phyloP scores from a whole-genome alignment of 2,113 vertebrate species.

The Nesogale talazaci region DNA sequence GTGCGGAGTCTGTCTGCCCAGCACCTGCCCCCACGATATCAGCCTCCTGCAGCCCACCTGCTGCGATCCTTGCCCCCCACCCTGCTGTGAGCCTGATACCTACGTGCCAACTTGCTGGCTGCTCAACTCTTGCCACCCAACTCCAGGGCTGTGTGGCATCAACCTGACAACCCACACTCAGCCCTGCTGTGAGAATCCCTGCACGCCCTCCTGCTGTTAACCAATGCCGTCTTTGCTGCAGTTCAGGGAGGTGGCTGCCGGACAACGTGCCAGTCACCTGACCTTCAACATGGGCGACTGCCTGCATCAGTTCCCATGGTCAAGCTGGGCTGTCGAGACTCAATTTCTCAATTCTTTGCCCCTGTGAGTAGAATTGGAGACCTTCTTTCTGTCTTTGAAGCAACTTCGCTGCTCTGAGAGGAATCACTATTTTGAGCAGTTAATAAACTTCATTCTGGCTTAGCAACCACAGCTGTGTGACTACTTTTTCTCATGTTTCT shows the following conservation, averaged over 20 bases:
- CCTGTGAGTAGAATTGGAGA: background rate
- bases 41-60: conserved; percentile 79
- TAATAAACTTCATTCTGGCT: conserved; percentile 79
- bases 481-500: conserved; percentile 4
- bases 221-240: background rate
- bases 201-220: conserved; percentile 74
- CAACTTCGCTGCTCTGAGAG: conserved; percentile 22
- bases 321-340: too few species aligned
- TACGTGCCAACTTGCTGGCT: conserved; percentile 77
- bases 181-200: conserved; percentile 59
- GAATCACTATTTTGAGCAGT: conserved; percentile 22
- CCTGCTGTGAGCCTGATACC: conserved; percentile 74
- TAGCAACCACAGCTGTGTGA: conserved; percentile 57
- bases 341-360: background rate
- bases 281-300: background rate
- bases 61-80: conserved; percentile 71
- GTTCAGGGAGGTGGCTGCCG: background rate
- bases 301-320: background rate
- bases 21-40: conserved; percentile 81
- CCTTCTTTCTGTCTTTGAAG: background rate
- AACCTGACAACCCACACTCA: conserved; percentile 66
- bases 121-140: conserved; percentile 65
- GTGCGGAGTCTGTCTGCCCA: conserved; percentile 81
- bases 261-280: fast-evolving
- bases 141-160: conserved; percentile 67